Evolutionary conservation across 2,113 vertebrate genomes (phyloP).

Genomic region (Lipophrys pholis): DNA sequence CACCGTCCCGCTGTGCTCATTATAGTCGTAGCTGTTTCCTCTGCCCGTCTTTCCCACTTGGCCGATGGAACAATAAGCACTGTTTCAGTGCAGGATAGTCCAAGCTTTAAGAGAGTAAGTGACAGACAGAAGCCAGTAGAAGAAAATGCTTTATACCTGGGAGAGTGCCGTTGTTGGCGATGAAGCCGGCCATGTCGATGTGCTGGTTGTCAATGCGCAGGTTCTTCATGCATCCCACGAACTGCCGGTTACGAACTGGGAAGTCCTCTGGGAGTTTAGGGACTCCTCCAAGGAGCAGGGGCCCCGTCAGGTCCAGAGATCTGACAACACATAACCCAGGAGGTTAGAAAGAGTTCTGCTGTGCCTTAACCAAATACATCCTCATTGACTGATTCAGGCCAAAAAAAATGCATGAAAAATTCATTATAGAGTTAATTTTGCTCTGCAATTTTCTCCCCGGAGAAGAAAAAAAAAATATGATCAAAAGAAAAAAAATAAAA

Average conservation of each 20-base stretch:
- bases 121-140: background rate
- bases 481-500: constrained; percentile 45
- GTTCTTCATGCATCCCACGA: constrained; percentile 93
- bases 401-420: constrained; percentile 57
- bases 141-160: constrained; percentile 81
- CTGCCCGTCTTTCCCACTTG: constrained; percentile 19
- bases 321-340: constrained; percentile 68
- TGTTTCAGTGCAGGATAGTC: constrained; percentile 11
- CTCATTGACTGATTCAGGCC: background rate
- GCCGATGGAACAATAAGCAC: constrained; percentile 17
- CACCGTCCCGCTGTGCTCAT: constrained; percentile 52
- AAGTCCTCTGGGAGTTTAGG: constrained; percentile 93
- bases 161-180: constrained; percentile 94
- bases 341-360: background rate
- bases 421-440: constrained; percentile 45
- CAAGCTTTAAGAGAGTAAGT: constrained; percentile 1
- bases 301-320: constrained; percentile 94
- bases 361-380: constrained; percentile 27
- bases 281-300: constrained; percentile 91
- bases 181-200: constrained; percentile 92
- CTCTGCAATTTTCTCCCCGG: constrained; percentile 27
- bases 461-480: constrained; percentile 47
- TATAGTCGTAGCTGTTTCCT: constrained; percentile 35
- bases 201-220: constrained; percentile 89
- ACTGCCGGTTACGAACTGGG: constrained; percentile 89